phyloP scores from a whole-genome alignment of 2,888 invertebrate genomes.

The Erebia palarica region DNA sequence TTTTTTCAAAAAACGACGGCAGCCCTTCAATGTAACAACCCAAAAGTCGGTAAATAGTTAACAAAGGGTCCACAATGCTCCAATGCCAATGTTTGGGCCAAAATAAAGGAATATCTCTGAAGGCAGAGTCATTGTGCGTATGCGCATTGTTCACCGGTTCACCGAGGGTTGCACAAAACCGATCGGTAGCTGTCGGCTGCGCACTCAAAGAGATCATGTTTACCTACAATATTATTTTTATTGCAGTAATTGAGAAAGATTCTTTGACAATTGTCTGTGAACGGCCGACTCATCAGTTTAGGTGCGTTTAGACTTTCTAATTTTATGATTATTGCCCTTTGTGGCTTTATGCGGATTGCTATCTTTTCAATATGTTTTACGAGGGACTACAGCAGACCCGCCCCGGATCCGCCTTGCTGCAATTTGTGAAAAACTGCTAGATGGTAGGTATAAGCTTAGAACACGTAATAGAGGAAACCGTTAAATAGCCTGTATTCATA shows the following conservation, averaged over 20 bases:
- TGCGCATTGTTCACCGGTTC: constrained; percentile 60
- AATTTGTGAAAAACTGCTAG: no score
- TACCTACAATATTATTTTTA: constrained; percentile 80
- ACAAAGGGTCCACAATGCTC: constrained; percentile 75
- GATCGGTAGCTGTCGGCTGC: constrained; percentile 72
- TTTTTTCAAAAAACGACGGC: constrained; percentile 56
- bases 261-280: constrained; percentile 53
- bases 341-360: constrained; percentile 38
- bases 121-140: constrained; percentile 68
- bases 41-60: constrained; percentile 79
- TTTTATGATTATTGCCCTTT: constrained; percentile 49
- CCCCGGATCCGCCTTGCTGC: no score
- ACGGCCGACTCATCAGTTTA: constrained; percentile 52
- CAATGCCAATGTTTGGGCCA: constrained; percentile 79
- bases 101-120: constrained; percentile 72
- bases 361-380: constrained; percentile 20
- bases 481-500: no score
- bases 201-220: constrained; percentile 70
- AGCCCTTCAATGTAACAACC: constrained; percentile 70
- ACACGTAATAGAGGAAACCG: no score
- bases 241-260: constrained; percentile 74
- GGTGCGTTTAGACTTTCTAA: constrained; percentile 60
- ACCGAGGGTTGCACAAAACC: constrained; percentile 76
- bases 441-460: no score
- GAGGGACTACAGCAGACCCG: neutral